Evolutionary conservation across 2,888 invertebrate species (phyloP).

Genomic region (Capitulum mitella): DNA sequence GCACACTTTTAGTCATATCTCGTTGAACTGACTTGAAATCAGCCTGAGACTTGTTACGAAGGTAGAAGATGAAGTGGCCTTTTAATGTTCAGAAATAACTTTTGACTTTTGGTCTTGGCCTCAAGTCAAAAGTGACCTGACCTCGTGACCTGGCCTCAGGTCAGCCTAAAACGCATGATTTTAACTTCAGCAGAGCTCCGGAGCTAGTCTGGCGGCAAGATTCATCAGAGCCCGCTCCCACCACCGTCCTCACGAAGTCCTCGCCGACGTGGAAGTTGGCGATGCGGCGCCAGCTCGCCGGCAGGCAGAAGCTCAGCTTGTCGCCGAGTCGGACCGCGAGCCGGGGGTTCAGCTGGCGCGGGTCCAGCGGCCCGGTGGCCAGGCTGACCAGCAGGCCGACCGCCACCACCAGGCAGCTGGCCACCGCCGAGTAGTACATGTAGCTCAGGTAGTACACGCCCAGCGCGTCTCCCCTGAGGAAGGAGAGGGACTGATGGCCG

Average conservation of each 20-base stretch:
- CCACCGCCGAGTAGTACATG: slow-evolving; percentile 81
- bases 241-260: slow-evolving; percentile 29
- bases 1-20: too few species aligned
- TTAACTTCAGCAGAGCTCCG: too few species aligned
- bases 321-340: slow-evolving; percentile 12
- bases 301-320: slow-evolving; percentile 29
- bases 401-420: slow-evolving; percentile 62
- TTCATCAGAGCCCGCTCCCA: too few species aligned
- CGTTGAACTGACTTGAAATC: too few species aligned
- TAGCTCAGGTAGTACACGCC: slow-evolving; percentile 65
- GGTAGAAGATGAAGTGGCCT: too few species aligned
- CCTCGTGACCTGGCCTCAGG: too few species aligned
- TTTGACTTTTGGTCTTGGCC: too few species aligned
- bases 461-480: slow-evolving; percentile 29
- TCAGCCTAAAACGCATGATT: too few species aligned
- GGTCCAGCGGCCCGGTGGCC: slow-evolving; percentile 55
- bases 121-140: too few species aligned
- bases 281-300: slow-evolving; percentile 26
- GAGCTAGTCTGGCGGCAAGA: too few species aligned
- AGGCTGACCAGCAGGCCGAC: slow-evolving; percentile 67
- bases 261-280: slow-evolving; percentile 31
- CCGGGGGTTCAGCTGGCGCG: slow-evolving; percentile 51
- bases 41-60: too few species aligned
- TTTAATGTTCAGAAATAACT: too few species aligned
- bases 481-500: neutral